A percentile compares a stretch with the other conserved stretches of the same genome.
These are phyloP conservation scores for Calliopsis andreniformis DNA, from an alignment of 1,140 invertebrate species.

Conservation along the genomic window DNA sequence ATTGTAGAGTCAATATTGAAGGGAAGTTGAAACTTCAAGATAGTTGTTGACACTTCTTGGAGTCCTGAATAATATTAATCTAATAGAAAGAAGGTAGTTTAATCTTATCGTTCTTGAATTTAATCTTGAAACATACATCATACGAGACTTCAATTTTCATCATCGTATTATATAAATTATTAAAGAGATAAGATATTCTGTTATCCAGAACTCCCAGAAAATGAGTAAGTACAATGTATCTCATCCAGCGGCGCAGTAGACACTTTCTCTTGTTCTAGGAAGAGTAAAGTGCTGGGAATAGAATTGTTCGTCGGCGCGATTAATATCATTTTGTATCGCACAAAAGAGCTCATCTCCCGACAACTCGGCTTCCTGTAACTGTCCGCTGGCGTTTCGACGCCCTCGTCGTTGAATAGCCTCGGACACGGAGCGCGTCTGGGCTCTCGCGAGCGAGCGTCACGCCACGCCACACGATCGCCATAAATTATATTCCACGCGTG, in stretches of 20 bases:
- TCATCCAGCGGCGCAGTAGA: conserved; percentile 7
- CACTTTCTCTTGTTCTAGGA: conserved; percentile 5
- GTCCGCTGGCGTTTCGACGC: conserved; percentile 21
- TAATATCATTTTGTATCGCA: conserved; percentile 17
- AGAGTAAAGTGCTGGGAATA: conserved; percentile 21
- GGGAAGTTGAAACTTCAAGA: too few relatives aligned
- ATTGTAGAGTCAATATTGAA: too few relatives aligned
- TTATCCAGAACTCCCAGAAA: background rate
- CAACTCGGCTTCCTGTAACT: conserved; percentile 17
- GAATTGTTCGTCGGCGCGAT: conserved; percentile 35
- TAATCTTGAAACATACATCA: too few relatives aligned
- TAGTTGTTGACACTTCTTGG: too few relatives aligned
- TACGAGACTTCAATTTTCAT: too few relatives aligned
- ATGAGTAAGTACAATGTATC: conserved; percentile 29
- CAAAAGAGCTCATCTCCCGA: conserved; percentile 5
- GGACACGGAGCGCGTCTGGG: conserved; percentile 38
- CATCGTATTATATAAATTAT: too few relatives aligned
- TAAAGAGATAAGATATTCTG: too few relatives aligned
- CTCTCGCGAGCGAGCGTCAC: conserved; percentile 22
- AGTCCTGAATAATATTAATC: too few relatives aligned
- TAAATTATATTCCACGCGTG: conserved; percentile 65
- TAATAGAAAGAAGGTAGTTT: too few relatives aligned
- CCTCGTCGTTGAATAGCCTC: conserved; percentile 46
- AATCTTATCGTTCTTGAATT: too few relatives aligned
- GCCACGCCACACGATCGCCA: conserved; percentile 44